These are phyloP conservation scores for Atta cephalotes DNA, from an alignment of 1,140 invertebrate genomes.

Conservation along the genomic window DNA sequence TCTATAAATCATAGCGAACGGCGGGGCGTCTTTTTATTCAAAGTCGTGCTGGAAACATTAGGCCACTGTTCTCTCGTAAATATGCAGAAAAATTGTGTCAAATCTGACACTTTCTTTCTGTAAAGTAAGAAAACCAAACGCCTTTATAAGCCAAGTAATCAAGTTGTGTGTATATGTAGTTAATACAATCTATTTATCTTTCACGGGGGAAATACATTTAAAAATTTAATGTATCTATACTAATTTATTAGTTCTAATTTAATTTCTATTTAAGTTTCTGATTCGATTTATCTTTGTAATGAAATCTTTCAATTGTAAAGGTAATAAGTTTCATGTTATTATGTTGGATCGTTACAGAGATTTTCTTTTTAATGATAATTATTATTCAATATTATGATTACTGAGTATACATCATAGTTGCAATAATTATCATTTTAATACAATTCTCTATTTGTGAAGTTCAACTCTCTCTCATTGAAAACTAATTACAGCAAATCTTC, in stretches of 20 bases:
- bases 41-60: conserved; percentile 53
- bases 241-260: neutral
- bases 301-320: conserved; percentile 6
- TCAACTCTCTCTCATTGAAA: conserved; percentile 23
- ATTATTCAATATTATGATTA: neutral
- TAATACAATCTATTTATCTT: neutral
- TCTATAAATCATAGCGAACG: conserved; percentile 67
- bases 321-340: neutral
- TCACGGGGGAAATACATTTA: neutral
- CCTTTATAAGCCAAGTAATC: neutral
- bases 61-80: conserved; percentile 49
- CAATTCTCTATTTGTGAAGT: neutral
- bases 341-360: neutral
- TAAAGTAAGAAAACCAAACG: conserved; percentile 4
- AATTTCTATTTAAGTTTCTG: neutral
- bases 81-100: conserved; percentile 52
- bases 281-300: neutral
- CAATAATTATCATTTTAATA: conserved; percentile 42
- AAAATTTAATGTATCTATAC: neutral
- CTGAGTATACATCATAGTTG: neutral
- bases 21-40: conserved; percentile 61
- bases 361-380: neutral
- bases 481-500: conserved; percentile 49
- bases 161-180: neutral
- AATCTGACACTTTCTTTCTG: conserved; percentile 36